Percentiles rank a stretch among this genome's conserved stretches.
These are phyloP conservation scores for Xestia sexstrigata DNA, from an alignment of 2,888 invertebrate genomes.

Conservation along the genomic window DNA sequence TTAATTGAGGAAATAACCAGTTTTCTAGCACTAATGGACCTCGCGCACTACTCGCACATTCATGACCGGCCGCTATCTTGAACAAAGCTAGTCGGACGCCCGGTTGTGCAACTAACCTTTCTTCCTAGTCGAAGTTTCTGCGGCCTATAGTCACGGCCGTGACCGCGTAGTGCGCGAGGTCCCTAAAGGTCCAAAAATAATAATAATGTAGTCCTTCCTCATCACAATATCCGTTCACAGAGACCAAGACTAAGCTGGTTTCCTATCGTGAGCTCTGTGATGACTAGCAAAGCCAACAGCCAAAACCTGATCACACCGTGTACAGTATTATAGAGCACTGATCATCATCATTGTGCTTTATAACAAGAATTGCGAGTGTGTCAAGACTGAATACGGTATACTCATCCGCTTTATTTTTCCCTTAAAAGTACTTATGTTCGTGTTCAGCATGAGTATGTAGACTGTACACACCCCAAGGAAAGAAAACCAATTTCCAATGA, in stretches of 20 bases:
- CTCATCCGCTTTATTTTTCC: not conserved
- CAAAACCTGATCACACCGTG: too few species aligned
- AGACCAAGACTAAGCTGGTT: not conserved
- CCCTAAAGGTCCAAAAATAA: not conserved
- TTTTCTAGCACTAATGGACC: not conserved
- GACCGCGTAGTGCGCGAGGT: not conserved
- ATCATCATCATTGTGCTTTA: not conserved
- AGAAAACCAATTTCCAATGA: slow-evolving; percentile 41
- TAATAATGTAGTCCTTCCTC: not conserved
- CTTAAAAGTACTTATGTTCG: not conserved
- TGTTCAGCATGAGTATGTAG: not conserved
- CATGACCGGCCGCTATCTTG: not conserved
- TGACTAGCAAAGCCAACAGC: not conserved
- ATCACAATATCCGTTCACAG: not conserved
- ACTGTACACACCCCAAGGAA: slow-evolving; percentile 14
- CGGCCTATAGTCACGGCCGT: not conserved
- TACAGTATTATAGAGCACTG: not conserved
- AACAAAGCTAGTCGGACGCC: not conserved
- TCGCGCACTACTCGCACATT: not conserved
- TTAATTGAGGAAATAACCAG: not conserved
- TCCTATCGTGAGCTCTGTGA: not conserved
- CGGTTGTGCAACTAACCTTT: not conserved
- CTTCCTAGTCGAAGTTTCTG: not conserved
- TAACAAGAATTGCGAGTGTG: not conserved
- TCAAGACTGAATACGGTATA: not conserved